A percentile compares a stretch with the other conserved stretches of the same genome.
Conservation (phyloP, 1,140 invertebrate genomes). For the Drosophila sp. region DNA sequence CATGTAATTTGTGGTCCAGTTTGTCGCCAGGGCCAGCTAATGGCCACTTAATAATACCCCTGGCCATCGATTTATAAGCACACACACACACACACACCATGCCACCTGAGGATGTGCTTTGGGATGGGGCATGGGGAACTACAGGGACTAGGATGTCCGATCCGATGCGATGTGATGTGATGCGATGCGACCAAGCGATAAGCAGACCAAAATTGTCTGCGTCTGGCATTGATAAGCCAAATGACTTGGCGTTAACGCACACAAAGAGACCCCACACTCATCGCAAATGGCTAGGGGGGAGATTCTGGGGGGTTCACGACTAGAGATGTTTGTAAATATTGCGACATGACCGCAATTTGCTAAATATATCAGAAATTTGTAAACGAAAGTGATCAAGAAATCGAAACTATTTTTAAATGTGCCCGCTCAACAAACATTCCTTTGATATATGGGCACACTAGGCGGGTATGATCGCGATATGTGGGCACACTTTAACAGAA, state of each 20-base stretch:
- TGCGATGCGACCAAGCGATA: slow-evolving; percentile 67
- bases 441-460: no score
- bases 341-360: background rate
- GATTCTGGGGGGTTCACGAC: background rate
- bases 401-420: no score
- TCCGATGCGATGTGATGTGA: slow-evolving; percentile 1
- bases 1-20: slow-evolving; percentile 60
- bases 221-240: slow-evolving; percentile 81
- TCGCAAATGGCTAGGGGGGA: background rate
- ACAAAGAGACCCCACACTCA: slow-evolving; percentile 41
- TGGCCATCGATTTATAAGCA: slow-evolving; percentile 32
- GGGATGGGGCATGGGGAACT: background rate
- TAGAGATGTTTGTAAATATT: background rate
- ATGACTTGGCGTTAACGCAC: slow-evolving; percentile 77
- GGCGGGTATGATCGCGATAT: no score
- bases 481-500: no score
- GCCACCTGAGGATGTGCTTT: slow-evolving; percentile 46
- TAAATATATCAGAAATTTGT: background rate
- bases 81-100: slow-evolving; percentile 46
- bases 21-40: slow-evolving; percentile 59
- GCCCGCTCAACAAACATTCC: no score
- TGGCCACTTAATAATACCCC: slow-evolving; percentile 75
- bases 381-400: no score
- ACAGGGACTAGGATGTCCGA: background rate
- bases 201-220: slow-evolving; percentile 67